A percentile compares a stretch with the other conserved stretches of the same genome.
phyloP scores from a whole-genome alignment of 37 sponge, comb jelly and placozoan species.

The Cladorhizidae sp. region DNA sequence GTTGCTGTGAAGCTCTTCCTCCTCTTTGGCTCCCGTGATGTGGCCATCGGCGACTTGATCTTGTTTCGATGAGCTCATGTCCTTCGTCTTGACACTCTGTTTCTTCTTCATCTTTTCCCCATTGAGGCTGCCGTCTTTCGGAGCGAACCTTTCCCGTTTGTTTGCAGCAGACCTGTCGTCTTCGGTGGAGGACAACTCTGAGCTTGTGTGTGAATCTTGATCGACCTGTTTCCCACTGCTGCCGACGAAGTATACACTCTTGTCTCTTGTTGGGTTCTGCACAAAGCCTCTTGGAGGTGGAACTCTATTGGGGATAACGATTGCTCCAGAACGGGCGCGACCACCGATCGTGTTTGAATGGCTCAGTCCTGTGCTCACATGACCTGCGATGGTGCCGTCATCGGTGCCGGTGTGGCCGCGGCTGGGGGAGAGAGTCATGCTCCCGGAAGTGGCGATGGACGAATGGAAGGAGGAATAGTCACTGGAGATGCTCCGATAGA shows the following conservation, averaged over 20 bases:
- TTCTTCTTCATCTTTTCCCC: background rate
- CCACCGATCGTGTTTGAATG: too few species aligned
- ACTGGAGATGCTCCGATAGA: background rate
- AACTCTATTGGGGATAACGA: slow-evolving; percentile 5
- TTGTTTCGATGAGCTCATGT: background rate
- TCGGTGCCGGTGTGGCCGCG: background rate
- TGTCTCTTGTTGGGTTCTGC: background rate
- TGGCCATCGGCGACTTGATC: too few species aligned
- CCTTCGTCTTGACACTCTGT: background rate
- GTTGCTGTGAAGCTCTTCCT: background rate
- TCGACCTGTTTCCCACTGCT: background rate
- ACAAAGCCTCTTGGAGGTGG: slow-evolving; percentile 15
- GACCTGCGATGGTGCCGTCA: background rate
- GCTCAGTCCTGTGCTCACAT: background rate
- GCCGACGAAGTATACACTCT: slow-evolving; percentile 7
- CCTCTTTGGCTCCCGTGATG: background rate
- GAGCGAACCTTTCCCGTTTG: background rate
- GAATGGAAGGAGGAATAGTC: background rate
- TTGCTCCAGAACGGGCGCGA: background rate
- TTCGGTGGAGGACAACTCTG: background rate
- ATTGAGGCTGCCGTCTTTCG: background rate
- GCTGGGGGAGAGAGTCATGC: background rate
- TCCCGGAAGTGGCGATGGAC: slow-evolving; percentile 6
- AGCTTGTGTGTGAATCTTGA: background rate
- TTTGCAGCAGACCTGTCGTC: background rate